These are phyloP conservation scores for Caenorhabditis sp. DNA, from an alignment of 2,888 invertebrate genomes.

Conservation along the genomic window DNA sequence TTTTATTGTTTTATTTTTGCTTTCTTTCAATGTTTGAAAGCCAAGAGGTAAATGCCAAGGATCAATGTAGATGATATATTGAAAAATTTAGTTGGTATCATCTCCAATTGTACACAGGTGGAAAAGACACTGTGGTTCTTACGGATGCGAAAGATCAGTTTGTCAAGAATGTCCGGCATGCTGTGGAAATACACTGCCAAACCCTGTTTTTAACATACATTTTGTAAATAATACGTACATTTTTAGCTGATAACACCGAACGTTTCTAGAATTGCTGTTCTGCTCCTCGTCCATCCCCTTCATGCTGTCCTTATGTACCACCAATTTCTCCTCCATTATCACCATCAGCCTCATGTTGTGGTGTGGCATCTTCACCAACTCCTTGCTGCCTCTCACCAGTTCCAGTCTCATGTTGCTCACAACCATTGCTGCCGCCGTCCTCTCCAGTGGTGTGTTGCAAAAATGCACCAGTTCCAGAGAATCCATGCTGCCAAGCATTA, in stretches of 20 bases:
- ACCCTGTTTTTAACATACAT: slow-evolving; percentile 52
- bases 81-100: slow-evolving; percentile 26
- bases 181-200: slow-evolving; percentile 34
- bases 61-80: not conserved
- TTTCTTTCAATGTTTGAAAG: not conserved
- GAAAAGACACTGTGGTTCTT: slow-evolving; percentile 57
- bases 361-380: slow-evolving; percentile 41
- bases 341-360: slow-evolving; percentile 59
- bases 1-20: not conserved
- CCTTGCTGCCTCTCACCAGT: slow-evolving; percentile 28
- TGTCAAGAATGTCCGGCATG: slow-evolving; percentile 66
- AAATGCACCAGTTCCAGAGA: slow-evolving; percentile 69
- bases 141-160: slow-evolving; percentile 54
- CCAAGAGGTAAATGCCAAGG: slow-evolving; percentile 19
- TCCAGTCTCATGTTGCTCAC: slow-evolving; percentile 43
- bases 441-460: slow-evolving; percentile 68
- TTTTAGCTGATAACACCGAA: not conserved
- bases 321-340: slow-evolving; percentile 49
- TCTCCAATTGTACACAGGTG: slow-evolving; percentile 47
- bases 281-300: slow-evolving; percentile 66
- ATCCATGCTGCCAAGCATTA: slow-evolving; percentile 70
- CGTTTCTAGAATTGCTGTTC: slow-evolving; percentile 63
- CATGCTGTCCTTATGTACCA: slow-evolving; percentile 53
- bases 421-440: slow-evolving; percentile 45
- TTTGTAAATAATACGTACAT: slow-evolving; percentile 31